Percentiles rank a stretch among this genome's conserved stretches.
phyloP scores from a whole-genome alignment of 2,888 invertebrate species.

The Bombylius discolor region DNA sequence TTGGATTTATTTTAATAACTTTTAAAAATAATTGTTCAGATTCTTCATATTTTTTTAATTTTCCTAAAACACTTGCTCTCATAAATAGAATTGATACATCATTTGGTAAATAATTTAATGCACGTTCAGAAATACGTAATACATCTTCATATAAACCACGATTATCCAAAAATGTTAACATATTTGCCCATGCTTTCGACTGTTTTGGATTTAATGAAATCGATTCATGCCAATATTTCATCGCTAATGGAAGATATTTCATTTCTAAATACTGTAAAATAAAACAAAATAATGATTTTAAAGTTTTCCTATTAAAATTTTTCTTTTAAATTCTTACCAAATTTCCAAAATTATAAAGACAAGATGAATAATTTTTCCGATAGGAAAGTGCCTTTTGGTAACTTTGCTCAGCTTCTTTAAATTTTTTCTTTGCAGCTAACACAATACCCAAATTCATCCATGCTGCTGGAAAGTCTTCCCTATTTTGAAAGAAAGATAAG shows the following conservation, averaged over 20 bases:
- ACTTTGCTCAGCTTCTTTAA: conserved; percentile 58
- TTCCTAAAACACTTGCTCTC: conserved; percentile 79
- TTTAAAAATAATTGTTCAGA: conserved; percentile 70
- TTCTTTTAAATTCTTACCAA: conserved; percentile 45
- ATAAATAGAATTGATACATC: conserved; percentile 73
- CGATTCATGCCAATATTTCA: conserved; percentile 71
- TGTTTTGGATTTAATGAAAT: conserved; percentile 65
- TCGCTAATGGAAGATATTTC: conserved; percentile 58
- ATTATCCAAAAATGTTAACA: conserved; percentile 71
- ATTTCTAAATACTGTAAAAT: conserved; percentile 62
- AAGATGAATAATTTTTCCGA: conserved; percentile 76
- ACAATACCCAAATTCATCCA: conserved; percentile 99
- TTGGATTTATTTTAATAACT: conserved; percentile 55
- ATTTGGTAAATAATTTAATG: conserved; percentile 55
- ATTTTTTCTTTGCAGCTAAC: conserved; percentile 57
- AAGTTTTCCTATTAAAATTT: neutral
- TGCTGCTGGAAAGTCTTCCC: conserved; percentile 81
- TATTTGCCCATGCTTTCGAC: conserved; percentile 82
- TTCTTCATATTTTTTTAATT: conserved; percentile 57
- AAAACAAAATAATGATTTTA: neutral
- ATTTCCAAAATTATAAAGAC: conserved; percentile 90
- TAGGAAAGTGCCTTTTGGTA: conserved; percentile 67
- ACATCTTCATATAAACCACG: conserved; percentile 58
- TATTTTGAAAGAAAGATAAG: conserved; percentile 25
- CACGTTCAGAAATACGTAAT: conserved; percentile 53